These are phyloP conservation scores for Rhimphoctona megacephalus DNA, from an alignment of 2,888 invertebrate species.

Conservation along the genomic window DNA sequence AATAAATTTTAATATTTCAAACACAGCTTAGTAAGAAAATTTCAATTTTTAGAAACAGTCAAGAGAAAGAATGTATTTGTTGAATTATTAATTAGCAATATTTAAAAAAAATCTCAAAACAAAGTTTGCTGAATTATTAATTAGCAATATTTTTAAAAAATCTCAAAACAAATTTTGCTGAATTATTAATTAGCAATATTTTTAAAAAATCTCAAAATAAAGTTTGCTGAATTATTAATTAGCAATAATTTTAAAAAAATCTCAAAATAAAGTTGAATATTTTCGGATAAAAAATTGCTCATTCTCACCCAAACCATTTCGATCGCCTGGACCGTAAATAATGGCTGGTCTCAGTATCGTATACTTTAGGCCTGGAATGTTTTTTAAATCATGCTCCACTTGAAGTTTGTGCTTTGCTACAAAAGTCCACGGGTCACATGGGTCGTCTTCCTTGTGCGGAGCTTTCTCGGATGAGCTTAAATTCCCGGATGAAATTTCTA, in stretches of 20 bases:
- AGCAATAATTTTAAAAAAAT: no score
- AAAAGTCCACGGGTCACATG: conserved; percentile 93
- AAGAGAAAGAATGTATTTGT: no score
- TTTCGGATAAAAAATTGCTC: background rate
- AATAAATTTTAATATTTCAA: background rate
- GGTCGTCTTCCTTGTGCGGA: conserved; percentile 91
- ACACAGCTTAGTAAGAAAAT: background rate
- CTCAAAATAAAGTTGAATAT: background rate
- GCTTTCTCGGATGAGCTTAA: conserved; percentile 93
- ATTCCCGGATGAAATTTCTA: conserved; percentile 95
- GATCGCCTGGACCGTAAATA: conserved; percentile 95
- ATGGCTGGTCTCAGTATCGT: conserved; percentile 93
- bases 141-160: no score
- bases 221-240: no score
- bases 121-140: no score
- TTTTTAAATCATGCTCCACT: conserved; percentile 92
- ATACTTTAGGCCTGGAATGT: conserved; percentile 90
- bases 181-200: background rate
- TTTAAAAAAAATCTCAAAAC: no score
- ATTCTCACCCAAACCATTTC: conserved; percentile 90
- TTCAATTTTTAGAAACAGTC: background rate
- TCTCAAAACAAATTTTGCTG: no score
- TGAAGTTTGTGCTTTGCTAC: conserved; percentile 93
- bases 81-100: no score
- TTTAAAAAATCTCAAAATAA: background rate